These are phyloP conservation scores for Myrmophylax atrothorax DNA, from an alignment of 2,113 vertebrate species.

Conservation along the genomic window DNA sequence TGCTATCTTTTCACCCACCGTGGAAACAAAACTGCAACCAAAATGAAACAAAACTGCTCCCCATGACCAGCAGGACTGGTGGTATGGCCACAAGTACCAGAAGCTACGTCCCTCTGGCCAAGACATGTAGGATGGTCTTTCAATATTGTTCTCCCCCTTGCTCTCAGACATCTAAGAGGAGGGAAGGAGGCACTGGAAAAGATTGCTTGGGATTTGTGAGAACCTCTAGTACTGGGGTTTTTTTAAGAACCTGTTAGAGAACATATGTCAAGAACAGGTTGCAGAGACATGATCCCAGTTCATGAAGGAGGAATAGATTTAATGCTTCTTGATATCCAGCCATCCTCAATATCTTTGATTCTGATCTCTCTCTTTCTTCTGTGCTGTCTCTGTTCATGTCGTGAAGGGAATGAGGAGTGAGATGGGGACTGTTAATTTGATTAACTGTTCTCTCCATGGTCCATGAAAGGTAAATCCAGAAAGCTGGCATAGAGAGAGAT, in stretches of 20 bases:
- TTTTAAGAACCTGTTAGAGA: conserved; percentile 6
- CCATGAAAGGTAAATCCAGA: neutral
- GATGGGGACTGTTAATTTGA: neutral
- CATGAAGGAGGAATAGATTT: conserved; percentile 7
- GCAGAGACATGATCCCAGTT: neutral
- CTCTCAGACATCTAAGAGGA: neutral
- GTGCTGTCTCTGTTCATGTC: neutral
- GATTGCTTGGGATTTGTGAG: neutral
- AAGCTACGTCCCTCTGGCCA: neutral
- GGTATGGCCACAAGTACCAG: neutral
- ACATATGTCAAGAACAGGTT: conserved; percentile 26
- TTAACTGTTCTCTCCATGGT: neutral
- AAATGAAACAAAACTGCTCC: neutral
- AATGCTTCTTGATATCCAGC: conserved; percentile 24
- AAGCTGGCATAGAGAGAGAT: neutral
- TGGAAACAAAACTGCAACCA: neutral
- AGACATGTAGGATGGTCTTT: neutral
- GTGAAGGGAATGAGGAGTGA: neutral
- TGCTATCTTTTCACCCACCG: neutral
- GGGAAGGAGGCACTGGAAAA: neutral
- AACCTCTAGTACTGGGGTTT: neutral
- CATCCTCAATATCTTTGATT: neutral
- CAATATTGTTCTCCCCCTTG: neutral
- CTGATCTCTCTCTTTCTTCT: neutral
- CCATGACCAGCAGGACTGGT: neutral